Evolutionary conservation across 2,113 vertebrate genomes (phyloP).

Genomic region (Cottus gobio): DNA sequence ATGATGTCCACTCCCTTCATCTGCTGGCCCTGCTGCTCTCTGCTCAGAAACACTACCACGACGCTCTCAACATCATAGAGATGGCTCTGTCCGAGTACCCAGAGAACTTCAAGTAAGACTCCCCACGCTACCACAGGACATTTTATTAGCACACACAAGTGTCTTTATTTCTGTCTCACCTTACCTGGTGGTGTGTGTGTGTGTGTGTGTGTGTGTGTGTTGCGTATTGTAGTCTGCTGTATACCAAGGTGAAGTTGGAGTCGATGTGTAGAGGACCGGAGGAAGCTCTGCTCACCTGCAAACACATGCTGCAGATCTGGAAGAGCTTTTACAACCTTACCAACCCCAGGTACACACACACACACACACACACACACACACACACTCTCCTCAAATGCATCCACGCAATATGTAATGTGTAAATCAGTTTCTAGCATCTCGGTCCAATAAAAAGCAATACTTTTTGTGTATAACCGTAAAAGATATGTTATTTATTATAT

Average conservation of each 20-base stretch:
- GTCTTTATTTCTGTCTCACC: background rate
- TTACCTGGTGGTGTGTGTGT: background rate
- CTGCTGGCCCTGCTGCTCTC: constrained; percentile 95
- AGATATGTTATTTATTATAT: background rate
- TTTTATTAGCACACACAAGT: background rate
- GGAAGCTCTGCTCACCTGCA: constrained; percentile 96
- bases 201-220: background rate
- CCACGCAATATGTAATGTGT: background rate
- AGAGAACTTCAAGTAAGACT: constrained; percentile 95
- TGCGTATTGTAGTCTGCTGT: constrained; percentile 87
- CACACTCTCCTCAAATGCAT: background rate
- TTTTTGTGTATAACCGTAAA: background rate
- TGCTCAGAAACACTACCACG: constrained; percentile 98
- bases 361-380: background rate
- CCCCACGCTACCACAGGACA: background rate
- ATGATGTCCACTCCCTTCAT: constrained; percentile 96
- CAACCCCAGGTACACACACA: constrained; percentile 91
- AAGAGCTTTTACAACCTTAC: constrained; percentile 99
- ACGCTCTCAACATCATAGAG: constrained; percentile 96
- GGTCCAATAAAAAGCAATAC: background rate
- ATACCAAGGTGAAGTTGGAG: constrained; percentile 98
- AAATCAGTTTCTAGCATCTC: background rate
- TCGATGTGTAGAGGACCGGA: constrained; percentile 94
- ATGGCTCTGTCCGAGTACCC: constrained; percentile 99
- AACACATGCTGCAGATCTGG: constrained; percentile 99